Conservation (phyloP, 1,140 invertebrate genomes). For the Acromyrmex charruanus region DNA sequence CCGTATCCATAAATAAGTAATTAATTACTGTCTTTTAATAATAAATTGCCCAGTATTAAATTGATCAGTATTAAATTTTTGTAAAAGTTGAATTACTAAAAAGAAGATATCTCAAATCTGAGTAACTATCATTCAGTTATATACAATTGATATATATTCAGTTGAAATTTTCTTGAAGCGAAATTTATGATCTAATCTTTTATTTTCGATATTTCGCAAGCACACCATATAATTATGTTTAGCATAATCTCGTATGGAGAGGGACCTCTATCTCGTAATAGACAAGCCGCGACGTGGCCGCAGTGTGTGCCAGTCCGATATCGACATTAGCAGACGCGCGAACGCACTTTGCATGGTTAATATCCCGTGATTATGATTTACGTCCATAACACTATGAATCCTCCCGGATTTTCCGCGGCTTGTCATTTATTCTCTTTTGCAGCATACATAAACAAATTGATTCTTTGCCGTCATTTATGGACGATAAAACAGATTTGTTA, state of each 20-base stretch:
- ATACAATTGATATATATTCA: neutral
- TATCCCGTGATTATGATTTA: constrained; percentile 57
- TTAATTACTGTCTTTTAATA: too few relatives aligned
- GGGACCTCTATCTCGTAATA: neutral
- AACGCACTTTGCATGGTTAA: constrained; percentile 62
- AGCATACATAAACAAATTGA: neutral
- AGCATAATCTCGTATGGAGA: constrained; percentile 42
- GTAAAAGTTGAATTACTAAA: neutral
- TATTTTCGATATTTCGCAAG: neutral
- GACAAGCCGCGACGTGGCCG: neutral
- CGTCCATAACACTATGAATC: neutral
- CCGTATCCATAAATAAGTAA: too few relatives aligned
- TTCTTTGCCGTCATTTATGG: neutral
- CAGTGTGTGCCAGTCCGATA: constrained; percentile 51
- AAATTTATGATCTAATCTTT: neutral
- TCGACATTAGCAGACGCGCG: constrained; percentile 61
- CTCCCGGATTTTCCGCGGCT: neutral
- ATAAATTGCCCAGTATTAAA: too few relatives aligned
- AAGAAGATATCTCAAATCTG: neutral
- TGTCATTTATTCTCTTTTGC: neutral
- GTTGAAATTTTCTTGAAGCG: neutral
- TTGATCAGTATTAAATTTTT: too few relatives aligned
- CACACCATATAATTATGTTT: constrained; percentile 14
- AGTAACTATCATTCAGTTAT: neutral
- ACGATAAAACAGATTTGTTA: constrained; percentile 40